These are phyloP conservation scores for Erpobdella octoculata DNA, from an alignment of 2,888 invertebrate genomes.

Conservation along the genomic window DNA sequence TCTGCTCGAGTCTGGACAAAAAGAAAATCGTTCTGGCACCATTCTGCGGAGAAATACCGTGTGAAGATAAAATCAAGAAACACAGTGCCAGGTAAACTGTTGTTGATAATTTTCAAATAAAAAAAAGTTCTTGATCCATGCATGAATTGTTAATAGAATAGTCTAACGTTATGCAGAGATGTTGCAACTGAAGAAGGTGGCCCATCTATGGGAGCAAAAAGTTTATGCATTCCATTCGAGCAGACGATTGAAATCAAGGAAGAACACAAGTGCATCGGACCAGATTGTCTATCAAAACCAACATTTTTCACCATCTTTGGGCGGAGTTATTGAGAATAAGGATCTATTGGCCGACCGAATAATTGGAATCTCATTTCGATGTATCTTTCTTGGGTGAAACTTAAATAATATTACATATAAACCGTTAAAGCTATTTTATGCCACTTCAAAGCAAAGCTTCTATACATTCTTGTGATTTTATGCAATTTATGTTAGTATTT, in stretches of 20 bases:
- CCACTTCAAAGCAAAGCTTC: too few species aligned
- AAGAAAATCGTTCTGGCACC: constrained; percentile 86
- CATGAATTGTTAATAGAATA: not conserved
- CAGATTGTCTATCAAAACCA: constrained; percentile 71
- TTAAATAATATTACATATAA: too few species aligned
- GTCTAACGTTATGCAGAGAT: constrained; percentile 56
- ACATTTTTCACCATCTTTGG: constrained; percentile 85
- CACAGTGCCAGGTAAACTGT: constrained; percentile 80
- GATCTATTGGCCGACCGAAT: too few species aligned
- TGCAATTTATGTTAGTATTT: too few species aligned
- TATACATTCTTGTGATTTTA: too few species aligned
- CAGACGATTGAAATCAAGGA: constrained; percentile 61
- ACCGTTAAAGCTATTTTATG: too few species aligned
- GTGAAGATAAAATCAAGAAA: constrained; percentile 91
- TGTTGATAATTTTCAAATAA: not conserved
- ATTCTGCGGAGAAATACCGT: constrained; percentile 79
- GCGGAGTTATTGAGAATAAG: constrained; percentile 70
- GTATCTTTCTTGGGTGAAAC: not conserved
- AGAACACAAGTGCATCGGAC: constrained; percentile 73
- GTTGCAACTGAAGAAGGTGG: constrained; percentile 65
- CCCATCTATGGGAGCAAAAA: constrained; percentile 96
- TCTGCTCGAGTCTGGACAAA: constrained; percentile 70
- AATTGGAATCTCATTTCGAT: not conserved
- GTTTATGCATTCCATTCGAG: constrained; percentile 90
- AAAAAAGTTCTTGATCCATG: not conserved